Base-by-base conservation (phyloP, 1,140 invertebrate genomes). In the Laupala kohalensis region DNA sequence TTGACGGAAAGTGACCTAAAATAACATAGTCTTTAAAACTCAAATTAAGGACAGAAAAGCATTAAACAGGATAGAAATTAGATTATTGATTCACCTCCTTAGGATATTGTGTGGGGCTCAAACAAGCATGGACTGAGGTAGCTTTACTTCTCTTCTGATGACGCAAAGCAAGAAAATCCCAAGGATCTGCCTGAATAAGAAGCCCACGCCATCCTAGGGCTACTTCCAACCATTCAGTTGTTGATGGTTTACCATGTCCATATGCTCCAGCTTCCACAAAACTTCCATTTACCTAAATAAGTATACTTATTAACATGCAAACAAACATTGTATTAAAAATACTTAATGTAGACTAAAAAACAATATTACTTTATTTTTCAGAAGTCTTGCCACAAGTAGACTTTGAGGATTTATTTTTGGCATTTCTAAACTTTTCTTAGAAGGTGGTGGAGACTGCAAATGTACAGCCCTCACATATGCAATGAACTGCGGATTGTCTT, bases 191-290 rank as follows among this genome's bases (percentile, higher is more conserved):
- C 70, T 92, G 86, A 12, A 91, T 86, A 64, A 92, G 82, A 5
- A 93, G 80, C 3, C 92, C 92, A 71, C 81, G 82, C 92, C 92
- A 94, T 64, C 83, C 83, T 15, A 90, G 82, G n/a, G 85, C 83
- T 6, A 83, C 80, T 76, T 92, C 90, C 62, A 93, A 78, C 85
- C 86, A 91, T 71, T 86, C 80, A 0, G 87, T 88, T 69, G 87
- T 87, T 5, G 86, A 87, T 15, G 83, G 80, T 69, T 81, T 83
- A 4, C 82, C 84, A 75, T 81, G 80, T 78, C 79, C 80, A 67
- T 83, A 82, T 0, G 85, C 85, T 0, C 87, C 83, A 63, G 85
- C 82, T 79, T 89, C 87, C n/a, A 89, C 78, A 75, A 88, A 87
- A 26, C 85, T 80, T 74, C 89, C 83, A 78, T 85, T 81, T 74